Base-by-base conservation (phyloP, 2,888 invertebrate genomes). In the Osmoderma eremita region DNA sequence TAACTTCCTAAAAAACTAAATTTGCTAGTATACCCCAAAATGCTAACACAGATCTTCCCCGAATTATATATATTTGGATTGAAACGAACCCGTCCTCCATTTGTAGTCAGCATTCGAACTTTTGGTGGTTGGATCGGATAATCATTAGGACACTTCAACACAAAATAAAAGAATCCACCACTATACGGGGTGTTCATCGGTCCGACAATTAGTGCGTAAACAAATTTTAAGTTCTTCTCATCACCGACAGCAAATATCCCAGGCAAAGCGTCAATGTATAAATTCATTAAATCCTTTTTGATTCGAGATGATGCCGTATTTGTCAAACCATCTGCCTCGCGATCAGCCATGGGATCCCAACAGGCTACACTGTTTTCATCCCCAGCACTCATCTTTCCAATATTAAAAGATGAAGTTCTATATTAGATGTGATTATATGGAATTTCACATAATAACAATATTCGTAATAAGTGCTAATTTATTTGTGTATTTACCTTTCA, bases 31-130 rank as follows among this genome's bases (percentile, higher is more conserved):
- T 78, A 86, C 86, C 86, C 86, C 50, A 86, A 77, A 72, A 86
- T 85, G 70, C 85, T 85, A 36, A 86, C 79, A 73, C 86, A 86
- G 56, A 86, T 85, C 81, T 87, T 88, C 39, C 88, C 88, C 77
- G 84, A 86, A 73, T 83, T 84, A 78, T 88, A 88, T 6, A 88
- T 76, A 76, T 88, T 88, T 20, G 88, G 88, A 76, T 88, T 88
- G 78, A 88, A 88, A 49, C 88, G 79, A 22, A 88, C 87, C 67
- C 78, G 82, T 12, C 86, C 86, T 42, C 82, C 84, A 39, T 86
- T 87, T 2, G 88, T 88, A 0, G 88, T 88, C 80, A 87, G 82
- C 49, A 88, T 81, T 69, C 84, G 84, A 2, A 88, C 87, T 72
- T 86, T 80, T 0, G 88, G 88, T 4, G 88, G 85, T 67, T 83